Base-by-base conservation (phyloP, 2,888 invertebrate species). In the Spodoptera littoralis region DNA sequence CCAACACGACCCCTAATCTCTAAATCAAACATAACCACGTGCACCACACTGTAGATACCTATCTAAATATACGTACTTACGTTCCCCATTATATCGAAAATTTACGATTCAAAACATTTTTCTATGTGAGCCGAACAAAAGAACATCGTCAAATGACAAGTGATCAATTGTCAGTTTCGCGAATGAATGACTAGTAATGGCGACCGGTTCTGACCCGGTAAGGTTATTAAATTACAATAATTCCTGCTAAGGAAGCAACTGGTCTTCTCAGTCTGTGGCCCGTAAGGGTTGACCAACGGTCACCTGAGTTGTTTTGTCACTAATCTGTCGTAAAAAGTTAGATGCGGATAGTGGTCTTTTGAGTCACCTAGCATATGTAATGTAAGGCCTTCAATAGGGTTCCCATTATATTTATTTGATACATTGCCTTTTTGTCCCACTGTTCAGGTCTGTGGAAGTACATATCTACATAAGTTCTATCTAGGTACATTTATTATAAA, bases 211-310 rank as follows among this genome's bases (percentile, higher is more conserved):
- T 52, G 57, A 71, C 76, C 64, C 75, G 81, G 80, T 84, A 65
- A 82, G 88, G 89, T 90, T 92, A 93, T 93, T 92, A 93, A 92
- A 93, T 92, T 91, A 91, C 92, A 87, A 90, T 94, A 91, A 92
- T 88, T 91, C 8, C 82, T 83, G 76, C 73, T 60, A 27, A 71
- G 73, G 67, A 77, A 79, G 79, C 82, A 82, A 82, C 77, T 81
- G 79, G 71, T 62, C 77, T 74, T 77, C 36, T 36, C 9, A 36
- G 8, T 36, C 36, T 36, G 8, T 8, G 36, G 80, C 81, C 81
- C 77, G 50, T 41, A 55, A 50, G 65, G 69, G 75, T 71, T 72
- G 68, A 59, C 74, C 77, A 77, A 79, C 77, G 79, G 79, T 70
- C 72, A 53, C 36, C 65, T 64, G 53, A 65, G 53, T 64, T 67